A percentile compares a stretch with the other conserved stretches of the same genome.
phyloP scores from a whole-genome alignment of 1,140 invertebrate genomes.

The Bombus sylvicola region DNA sequence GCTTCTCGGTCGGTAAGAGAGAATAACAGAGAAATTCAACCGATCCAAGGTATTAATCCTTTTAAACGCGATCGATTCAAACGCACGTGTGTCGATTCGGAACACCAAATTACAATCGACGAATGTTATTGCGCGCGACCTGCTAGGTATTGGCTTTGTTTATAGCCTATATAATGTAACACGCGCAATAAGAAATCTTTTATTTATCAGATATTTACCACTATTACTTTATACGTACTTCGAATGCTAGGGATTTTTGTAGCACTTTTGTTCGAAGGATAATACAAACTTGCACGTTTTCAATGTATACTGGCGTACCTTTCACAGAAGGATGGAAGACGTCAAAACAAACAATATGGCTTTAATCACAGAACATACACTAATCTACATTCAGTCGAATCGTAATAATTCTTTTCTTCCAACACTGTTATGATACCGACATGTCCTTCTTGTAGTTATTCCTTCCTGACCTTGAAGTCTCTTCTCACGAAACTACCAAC shows the following conservation, averaged over 20 bases:
- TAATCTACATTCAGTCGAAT: too few species aligned
- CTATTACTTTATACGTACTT: not conserved
- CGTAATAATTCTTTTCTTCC: not conserved
- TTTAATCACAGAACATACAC: not conserved
- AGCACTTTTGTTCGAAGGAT: not conserved
- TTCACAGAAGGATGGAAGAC: not conserved
- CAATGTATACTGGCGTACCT: not conserved
- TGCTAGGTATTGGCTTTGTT: not conserved
- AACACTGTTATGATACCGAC: not conserved
- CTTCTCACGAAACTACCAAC: not conserved
- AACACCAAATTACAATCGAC: not conserved
- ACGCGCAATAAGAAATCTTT: not conserved
- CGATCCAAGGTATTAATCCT: not conserved
- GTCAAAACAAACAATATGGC: not conserved
- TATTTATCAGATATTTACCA: not conserved
- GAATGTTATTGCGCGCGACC: not conserved
- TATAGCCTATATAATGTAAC: not conserved
- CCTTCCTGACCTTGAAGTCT: not conserved
- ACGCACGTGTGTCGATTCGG: constrained; percentile 10
- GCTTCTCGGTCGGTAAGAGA: not conserved
- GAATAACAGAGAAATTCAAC: not conserved
- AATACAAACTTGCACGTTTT: not conserved
- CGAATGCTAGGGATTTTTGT: not conserved
- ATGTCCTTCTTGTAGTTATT: not conserved
- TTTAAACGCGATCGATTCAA: constrained; percentile 9